These are phyloP conservation scores for Dolichoris vasculosae DNA, from an alignment of 1,140 invertebrate species.

Conservation along the genomic window DNA sequence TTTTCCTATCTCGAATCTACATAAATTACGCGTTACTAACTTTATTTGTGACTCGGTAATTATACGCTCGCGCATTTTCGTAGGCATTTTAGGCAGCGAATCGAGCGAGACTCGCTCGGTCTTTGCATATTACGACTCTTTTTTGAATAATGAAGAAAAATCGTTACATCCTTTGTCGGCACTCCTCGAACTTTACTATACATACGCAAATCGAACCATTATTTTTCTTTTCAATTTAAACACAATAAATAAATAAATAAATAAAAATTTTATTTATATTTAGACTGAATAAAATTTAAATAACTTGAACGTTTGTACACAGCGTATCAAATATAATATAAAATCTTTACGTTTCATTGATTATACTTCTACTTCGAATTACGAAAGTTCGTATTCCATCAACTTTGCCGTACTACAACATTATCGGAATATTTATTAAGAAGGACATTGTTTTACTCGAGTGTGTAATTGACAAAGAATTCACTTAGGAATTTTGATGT, in stretches of 20 bases:
- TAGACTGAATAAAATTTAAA: too few relatives aligned
- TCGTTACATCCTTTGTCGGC: neutral
- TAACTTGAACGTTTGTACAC: too few relatives aligned
- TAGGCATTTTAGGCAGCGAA: neutral
- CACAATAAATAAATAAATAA: too few relatives aligned
- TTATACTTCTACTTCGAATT: neutral
- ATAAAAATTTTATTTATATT: too few relatives aligned
- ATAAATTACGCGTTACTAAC: constrained; percentile 38
- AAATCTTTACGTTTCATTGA: neutral
- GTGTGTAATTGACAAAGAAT: neutral
- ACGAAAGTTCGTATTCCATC: too few relatives aligned
- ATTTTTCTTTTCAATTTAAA: too few relatives aligned
- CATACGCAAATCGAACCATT: too few relatives aligned
- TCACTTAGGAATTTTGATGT: constrained; percentile 22
- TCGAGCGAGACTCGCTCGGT: neutral
- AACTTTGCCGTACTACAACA: neutral
- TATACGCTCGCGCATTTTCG: neutral
- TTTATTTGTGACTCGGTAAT: constrained; percentile 20
- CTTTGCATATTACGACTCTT: neutral
- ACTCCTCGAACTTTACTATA: too few relatives aligned
- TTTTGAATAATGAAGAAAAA: neutral
- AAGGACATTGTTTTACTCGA: neutral
- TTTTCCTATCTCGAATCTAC: constrained; percentile 44
- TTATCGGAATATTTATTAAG: neutral
- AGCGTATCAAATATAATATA: too few relatives aligned